phyloP scores from a whole-genome alignment of 2,797 vertebrate genomes.

The Halcyon smyrnensis region DNA sequence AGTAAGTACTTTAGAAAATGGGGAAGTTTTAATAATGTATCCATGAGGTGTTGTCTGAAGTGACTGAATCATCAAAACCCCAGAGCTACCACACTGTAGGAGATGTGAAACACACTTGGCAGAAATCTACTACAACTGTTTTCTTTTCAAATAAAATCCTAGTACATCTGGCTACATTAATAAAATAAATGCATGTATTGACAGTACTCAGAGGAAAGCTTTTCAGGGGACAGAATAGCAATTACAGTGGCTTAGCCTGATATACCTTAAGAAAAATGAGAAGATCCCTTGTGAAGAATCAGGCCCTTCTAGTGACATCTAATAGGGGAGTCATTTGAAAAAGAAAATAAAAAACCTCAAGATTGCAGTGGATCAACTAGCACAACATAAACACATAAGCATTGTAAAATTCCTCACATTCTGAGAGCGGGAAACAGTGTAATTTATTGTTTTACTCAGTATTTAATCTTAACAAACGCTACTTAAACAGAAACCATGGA shows the following conservation, averaged over 20 bases:
- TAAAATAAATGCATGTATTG: background rate
- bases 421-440: fast-evolving
- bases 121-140: background rate
- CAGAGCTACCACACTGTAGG: background rate
- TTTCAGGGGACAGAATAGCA: background rate
- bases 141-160: background rate
- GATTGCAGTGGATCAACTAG: background rate
- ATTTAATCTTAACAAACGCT: background rate
- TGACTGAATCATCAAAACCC: background rate
- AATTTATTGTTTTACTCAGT: background rate
- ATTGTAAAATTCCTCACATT: background rate
- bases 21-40: no score
- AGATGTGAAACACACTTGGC: background rate
- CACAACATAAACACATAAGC: background rate
- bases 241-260: background rate
- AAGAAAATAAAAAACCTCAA: background rate
- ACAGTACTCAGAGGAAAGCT: background rate
- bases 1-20: no score
- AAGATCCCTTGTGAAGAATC: background rate
- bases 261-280: background rate
- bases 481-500: background rate
- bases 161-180: background rate
- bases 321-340: background rate
- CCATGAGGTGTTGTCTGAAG: background rate
- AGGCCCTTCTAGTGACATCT: background rate